phyloP scores from a whole-genome alignment of 1,140 invertebrate species.

The Kradibia gibbosae region DNA sequence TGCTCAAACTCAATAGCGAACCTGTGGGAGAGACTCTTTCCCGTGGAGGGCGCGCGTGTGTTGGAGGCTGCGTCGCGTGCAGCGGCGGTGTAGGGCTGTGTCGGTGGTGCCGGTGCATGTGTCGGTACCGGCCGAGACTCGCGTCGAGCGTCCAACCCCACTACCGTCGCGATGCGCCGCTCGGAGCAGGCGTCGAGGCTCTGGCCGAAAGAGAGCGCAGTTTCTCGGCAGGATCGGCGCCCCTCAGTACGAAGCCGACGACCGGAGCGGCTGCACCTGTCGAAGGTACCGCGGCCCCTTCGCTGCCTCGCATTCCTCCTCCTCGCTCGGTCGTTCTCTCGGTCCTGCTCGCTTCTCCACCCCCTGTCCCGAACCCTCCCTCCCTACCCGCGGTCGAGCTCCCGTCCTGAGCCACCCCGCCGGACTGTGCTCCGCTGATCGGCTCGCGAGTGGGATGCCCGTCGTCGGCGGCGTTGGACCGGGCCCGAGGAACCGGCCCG shows the following conservation, averaged over 20 bases:
- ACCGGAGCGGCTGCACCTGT: conserved; percentile 62
- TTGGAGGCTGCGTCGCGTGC: too few species aligned
- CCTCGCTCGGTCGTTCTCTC: not conserved
- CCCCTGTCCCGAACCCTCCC: not conserved
- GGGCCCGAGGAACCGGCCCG: not conserved
- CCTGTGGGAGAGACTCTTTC: too few species aligned
- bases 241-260: conserved; percentile 69
- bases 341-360: not conserved
- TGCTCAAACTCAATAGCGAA: conserved; percentile 44
- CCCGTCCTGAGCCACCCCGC: too few species aligned
- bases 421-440: too few species aligned
- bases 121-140: too few species aligned
- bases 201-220: conserved; percentile 53
- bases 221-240: conserved; percentile 61
- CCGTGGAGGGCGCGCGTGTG: too few species aligned
- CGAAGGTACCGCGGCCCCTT: conserved; percentile 39
- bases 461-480: not conserved
- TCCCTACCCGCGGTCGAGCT: not conserved
- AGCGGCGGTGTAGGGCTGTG: too few species aligned
- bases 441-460: conserved; percentile 3
- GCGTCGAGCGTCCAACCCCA: conserved; percentile 52
- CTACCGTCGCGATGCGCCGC: conserved; percentile 54
- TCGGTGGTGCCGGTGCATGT: too few species aligned
- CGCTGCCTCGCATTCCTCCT: not conserved
- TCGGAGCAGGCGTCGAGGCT: conserved; percentile 53